Evolutionary conservation across 2,113 vertebrate species (phyloP).

Genomic region (Daboia siamensis): DNA sequence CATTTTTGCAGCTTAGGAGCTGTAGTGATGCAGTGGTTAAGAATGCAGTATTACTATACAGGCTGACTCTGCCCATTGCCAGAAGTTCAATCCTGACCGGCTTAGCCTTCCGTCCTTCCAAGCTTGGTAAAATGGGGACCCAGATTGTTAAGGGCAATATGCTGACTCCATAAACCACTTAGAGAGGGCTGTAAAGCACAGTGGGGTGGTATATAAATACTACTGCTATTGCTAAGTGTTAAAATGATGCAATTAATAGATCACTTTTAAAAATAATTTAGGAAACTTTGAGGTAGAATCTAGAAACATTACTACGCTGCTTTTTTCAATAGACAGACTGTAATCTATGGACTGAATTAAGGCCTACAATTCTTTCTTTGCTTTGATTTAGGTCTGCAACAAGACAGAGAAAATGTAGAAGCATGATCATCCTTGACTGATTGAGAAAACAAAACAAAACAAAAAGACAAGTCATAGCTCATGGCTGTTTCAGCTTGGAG

Average conservation of each 20-base stretch:
- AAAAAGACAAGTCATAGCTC: constrained; percentile 43
- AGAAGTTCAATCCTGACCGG: background rate
- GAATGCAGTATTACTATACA: background rate
- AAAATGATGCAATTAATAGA: background rate
- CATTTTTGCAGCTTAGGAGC: background rate
- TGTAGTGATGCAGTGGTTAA: background rate
- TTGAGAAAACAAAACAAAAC: constrained; percentile 21
- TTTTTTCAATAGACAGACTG: background rate
- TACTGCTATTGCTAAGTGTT: background rate
- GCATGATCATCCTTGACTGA: constrained; percentile 34
- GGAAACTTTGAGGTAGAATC: background rate
- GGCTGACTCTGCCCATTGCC: background rate
- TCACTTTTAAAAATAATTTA: background rate
- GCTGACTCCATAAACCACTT: background rate
- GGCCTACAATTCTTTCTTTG: constrained; percentile 30
- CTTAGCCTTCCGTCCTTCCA: background rate
- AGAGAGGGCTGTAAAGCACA: background rate
- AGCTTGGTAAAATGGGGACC: background rate
- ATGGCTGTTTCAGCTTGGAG: constrained; percentile 26
- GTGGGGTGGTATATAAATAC: background rate
- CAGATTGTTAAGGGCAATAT: background rate
- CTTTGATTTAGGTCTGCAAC: background rate
- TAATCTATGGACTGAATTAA: background rate
- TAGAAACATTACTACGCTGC: background rate
- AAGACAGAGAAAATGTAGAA: constrained; percentile 20